Base-by-base conservation (phyloP, 2,113 vertebrate genomes). In the Mirza zaza region DNA sequence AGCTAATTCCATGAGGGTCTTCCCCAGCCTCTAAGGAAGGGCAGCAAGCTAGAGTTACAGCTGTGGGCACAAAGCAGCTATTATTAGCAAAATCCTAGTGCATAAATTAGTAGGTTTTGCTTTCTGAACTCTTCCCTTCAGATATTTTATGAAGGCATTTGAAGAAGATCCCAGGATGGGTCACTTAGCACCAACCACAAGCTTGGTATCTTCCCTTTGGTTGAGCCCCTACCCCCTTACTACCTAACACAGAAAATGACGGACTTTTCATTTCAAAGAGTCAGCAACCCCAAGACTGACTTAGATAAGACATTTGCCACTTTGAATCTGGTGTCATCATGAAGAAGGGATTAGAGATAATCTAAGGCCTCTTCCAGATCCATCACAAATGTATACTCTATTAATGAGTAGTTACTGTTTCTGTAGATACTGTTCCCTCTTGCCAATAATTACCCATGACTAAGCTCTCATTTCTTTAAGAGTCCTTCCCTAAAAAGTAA, bases 161-260 rank as follows among this genome's bases (percentile, higher is more conserved):
- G 50, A 68, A n/a, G 52, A 65, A 68, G 55, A 88, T 79, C 42
- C 42, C 32, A 70, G 14, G 94, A 77, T 57, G 73, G 21, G 42
- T 95, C 75, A 75, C 29, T 86, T 76, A 55, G 84, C 73, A 76
- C 45, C 39, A 55, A 57, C 21, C 52, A 96, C 8, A 81, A 23
- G 50, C 39, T 48, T 73, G 29, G 29, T 68, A 57, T 88, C 63
- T 77, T 90, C 45, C n/a, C 12, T 94, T 82, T 90, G 73, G 50
- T 2, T 95, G 77, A 84, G 52, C 25, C 27, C 48, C n/a, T 29
- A 25, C 4, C 17, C 4, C 25, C 45, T 50, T 18, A 36, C 52
- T 82, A 76, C 23, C 50, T 73, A 94, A 86, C 52, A 87, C 34
- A 94, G 73, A 94, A 90, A 94, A 89, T 65, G 17, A 63, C 15